Conservation (phyloP, 2,888 invertebrate genomes). For the Corythucha ciliata region DNA sequence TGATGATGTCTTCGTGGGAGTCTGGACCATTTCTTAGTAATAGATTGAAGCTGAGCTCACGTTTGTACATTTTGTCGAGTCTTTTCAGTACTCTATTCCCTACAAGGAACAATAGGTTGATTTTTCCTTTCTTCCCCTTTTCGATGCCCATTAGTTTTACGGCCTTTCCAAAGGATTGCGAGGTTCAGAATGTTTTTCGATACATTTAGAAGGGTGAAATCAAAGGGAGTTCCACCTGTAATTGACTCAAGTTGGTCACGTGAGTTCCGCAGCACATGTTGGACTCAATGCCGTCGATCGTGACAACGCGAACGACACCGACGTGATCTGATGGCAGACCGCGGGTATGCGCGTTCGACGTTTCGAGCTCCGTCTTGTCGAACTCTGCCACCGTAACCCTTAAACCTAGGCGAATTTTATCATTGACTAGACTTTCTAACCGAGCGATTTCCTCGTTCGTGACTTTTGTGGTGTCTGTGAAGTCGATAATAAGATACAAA, state of each 20-base stretch:
- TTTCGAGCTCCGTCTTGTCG: slow-evolving; percentile 51
- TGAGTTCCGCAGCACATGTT: slow-evolving; percentile 87
- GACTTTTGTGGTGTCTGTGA: slow-evolving; percentile 47
- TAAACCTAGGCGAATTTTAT: slow-evolving; percentile 54
- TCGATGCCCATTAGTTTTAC: slow-evolving; percentile 55
- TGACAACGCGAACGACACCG: slow-evolving; percentile 65
- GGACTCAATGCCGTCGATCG: slow-evolving; percentile 64
- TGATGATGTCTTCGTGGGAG: slow-evolving; percentile 60
- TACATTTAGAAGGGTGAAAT: no score
- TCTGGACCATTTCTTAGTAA: slow-evolving; percentile 56
- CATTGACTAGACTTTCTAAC: slow-evolving; percentile 57
- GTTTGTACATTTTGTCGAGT: slow-evolving; percentile 51
- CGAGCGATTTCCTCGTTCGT: slow-evolving; percentile 45
- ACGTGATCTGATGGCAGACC: slow-evolving; percentile 72
- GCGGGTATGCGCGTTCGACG: slow-evolving; percentile 53
- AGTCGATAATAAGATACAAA: slow-evolving; percentile 11
- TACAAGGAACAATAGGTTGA: slow-evolving; percentile 52
- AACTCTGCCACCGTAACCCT: slow-evolving; percentile 55
- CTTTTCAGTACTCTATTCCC: slow-evolving; percentile 59
- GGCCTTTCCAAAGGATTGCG: no score
- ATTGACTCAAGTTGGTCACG: slow-evolving; percentile 58
- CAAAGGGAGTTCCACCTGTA: slow-evolving; percentile 40
- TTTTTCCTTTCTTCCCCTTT: slow-evolving; percentile 53
- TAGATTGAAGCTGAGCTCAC: slow-evolving; percentile 37
- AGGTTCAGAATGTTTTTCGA: no score